A percentile compares a stretch with the other conserved stretches of the same genome.
Conservation (phyloP, 2,888 invertebrate species). For the Drosophila affinis region DNA sequence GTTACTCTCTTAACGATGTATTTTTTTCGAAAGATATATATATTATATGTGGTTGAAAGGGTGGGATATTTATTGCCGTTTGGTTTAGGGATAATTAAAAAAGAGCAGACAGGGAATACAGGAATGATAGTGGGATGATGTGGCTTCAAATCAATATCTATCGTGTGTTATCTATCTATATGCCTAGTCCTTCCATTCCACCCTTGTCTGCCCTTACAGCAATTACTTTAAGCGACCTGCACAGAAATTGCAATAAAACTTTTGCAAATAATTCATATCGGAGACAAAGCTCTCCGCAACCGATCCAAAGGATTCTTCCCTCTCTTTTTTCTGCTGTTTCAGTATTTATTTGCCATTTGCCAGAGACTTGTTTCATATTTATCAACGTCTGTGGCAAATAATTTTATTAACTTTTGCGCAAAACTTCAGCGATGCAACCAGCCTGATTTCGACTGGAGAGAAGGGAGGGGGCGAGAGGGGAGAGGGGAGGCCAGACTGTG, state of each 20-base stretch:
- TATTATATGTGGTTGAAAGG: neutral
- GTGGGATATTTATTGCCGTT: neutral
- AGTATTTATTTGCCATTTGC: slow-evolving; percentile 64
- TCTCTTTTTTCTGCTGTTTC: slow-evolving; percentile 13
- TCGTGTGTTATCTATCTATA: neutral
- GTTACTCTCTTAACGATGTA: slow-evolving; percentile 10
- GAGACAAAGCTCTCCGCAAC: slow-evolving; percentile 10
- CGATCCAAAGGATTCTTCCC: slow-evolving; percentile 35
- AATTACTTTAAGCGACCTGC: slow-evolving; percentile 40
- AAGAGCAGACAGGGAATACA: neutral
- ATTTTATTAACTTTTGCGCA: slow-evolving; percentile 80
- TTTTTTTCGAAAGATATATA: slow-evolving; percentile 3
- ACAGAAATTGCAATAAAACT: slow-evolving; percentile 57
- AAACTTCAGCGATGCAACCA: slow-evolving; percentile 47
- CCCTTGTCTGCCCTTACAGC: neutral
- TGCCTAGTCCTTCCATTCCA: no score
- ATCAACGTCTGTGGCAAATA: slow-evolving; percentile 81
- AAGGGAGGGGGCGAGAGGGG: neutral
- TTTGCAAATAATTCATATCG: slow-evolving; percentile 41
- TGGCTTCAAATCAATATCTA: neutral
- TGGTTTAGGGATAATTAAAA: neutral
- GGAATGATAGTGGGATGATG: neutral
- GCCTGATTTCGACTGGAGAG: neutral
- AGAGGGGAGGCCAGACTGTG: slow-evolving; percentile 29
- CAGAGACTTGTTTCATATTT: slow-evolving; percentile 73